Evolutionary conservation across 2,113 vertebrate species (phyloP), one percentile per base, ranked within the genome.

Genomic region (Chitala chitala): DNA sequence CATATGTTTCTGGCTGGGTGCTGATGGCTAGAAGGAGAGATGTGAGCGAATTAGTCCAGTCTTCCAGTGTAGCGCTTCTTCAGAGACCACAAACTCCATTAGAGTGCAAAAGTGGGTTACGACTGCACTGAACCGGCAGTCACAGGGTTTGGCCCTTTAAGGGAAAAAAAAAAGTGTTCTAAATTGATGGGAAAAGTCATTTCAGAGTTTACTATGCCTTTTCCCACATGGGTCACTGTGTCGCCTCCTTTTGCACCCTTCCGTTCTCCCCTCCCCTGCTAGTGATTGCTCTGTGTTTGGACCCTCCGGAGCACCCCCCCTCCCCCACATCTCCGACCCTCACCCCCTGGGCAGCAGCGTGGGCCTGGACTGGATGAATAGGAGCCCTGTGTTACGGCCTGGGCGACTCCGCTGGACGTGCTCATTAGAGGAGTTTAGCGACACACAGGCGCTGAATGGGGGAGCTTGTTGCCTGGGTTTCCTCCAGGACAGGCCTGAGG

Each of bases 391-490:
- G 81, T 83, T 77, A 81, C 77, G 69, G 42, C 17, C 17, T 5
- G 42, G 17, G 79, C 78, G 22, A 42, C 53, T 50, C 76, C 82
- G 82, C 81, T 80, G 86, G 87, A 85, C 78, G 85, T 59, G 82
- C 88, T 91, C 89, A 89, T 91, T 91, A 89, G 86, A 81, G 85
- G 84, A 85, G 84, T 88, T 90, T 87, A 87, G 84, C 83, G 81
- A 86, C 86, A 88, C 84, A 75, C 77, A 75, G 84, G 81, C 83
- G 48, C 83, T 87, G 82, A 89, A 89, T 86, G 84, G 82, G 84
- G 76, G 75, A 73, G 87, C 84, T 89, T 89, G 85, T 88, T 86
- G 83, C 87, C 81, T 85, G 81, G 87, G 82, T 78, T 71, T 79
- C 69, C 63, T 69, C 76, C 70, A 59, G 78, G 71, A 66, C 31